Percentiles rank a stretch among this genome's conserved stretches.
These are phyloP conservation scores for Pelodytes ibericus DNA, from an alignment of 2,797 vertebrate species.

Conservation along the genomic window DNA sequence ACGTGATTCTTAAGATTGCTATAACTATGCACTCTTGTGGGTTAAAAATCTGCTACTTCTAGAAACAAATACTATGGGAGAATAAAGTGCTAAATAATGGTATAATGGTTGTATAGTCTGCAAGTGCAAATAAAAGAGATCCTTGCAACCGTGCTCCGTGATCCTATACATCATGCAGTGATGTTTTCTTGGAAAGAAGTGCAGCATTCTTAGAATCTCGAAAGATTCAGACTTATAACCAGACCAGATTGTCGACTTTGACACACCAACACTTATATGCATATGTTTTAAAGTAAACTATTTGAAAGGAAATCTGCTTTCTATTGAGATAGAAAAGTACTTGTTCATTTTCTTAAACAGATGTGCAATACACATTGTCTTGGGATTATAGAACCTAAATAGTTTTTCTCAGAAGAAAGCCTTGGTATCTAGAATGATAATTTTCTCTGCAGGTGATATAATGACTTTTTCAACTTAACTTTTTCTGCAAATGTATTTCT, in stretches of 20 bases:
- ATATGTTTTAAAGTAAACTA: slow-evolving; percentile 45
- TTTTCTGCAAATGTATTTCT: no score
- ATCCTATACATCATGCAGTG: slow-evolving; percentile 2
- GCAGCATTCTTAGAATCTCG: not conserved
- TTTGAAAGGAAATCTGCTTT: slow-evolving; percentile 32
- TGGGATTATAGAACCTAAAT: not conserved
- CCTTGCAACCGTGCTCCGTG: slow-evolving; percentile 6
- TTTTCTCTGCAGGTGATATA: no score
- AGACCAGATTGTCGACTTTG: slow-evolving; percentile 8
- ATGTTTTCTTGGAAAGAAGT: slow-evolving; percentile 4
- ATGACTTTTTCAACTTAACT: no score
- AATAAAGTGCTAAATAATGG: no score
- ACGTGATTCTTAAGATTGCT: no score
- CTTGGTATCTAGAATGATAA: no score
- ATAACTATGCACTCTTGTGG: no score
- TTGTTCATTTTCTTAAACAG: slow-evolving; percentile 22
- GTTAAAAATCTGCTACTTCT: no score
- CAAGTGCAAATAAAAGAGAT: not conserved
- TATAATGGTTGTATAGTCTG: not conserved
- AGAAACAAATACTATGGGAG: no score
- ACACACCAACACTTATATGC: slow-evolving; percentile 20
- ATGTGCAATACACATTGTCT: slow-evolving; percentile 17
- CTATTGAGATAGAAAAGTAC: slow-evolving; percentile 4
- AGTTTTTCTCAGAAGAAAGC: slow-evolving; percentile 8
- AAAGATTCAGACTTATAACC: slow-evolving; percentile 10